Conservation (phyloP, 2,888 invertebrate genomes). For the Scotopteryx bipunctaria region DNA sequence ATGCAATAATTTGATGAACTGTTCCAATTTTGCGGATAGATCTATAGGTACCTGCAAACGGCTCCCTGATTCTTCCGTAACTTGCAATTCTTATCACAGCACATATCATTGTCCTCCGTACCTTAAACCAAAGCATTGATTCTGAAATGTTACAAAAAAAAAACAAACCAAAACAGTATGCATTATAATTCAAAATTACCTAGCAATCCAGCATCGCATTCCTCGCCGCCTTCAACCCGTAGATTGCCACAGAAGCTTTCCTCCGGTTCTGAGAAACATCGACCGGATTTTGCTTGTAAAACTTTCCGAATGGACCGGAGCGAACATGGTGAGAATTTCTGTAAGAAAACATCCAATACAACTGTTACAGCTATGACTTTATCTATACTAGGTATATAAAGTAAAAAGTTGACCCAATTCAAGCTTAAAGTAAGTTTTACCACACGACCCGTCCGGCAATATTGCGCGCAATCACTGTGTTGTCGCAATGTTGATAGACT, state of each 20-base stretch:
- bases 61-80: slow-evolving; percentile 92
- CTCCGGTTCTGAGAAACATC: slow-evolving; percentile 96
- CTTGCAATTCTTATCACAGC: slow-evolving; percentile 97
- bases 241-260: slow-evolving; percentile 98
- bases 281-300: slow-evolving; percentile 94
- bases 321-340: slow-evolving; percentile 98
- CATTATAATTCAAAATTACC: slow-evolving; percentile 67
- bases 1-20: too few species aligned
- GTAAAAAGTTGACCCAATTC: too few species aligned
- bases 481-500: too few species aligned
- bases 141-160: too few species aligned
- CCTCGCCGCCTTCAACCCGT: slow-evolving; percentile 97
- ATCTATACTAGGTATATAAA: too few species aligned
- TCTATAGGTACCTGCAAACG: slow-evolving; percentile 91
- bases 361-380: not conserved
- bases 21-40: too few species aligned
- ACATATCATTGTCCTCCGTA: slow-evolving; percentile 95
- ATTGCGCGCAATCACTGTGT: too few species aligned
- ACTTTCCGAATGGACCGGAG: slow-evolving; percentile 96
- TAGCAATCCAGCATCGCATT: slow-evolving; percentile 97
- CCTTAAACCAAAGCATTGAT: slow-evolving; percentile 57
- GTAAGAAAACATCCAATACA: slow-evolving; percentile 35
- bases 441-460: too few species aligned
- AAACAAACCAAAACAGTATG: not conserved
- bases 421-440: too few species aligned